Percentiles rank a stretch among this genome's conserved stretches.
These are phyloP conservation scores for Epinotia bilunana DNA, from an alignment of 2,888 invertebrate species.

Conservation along the genomic window DNA sequence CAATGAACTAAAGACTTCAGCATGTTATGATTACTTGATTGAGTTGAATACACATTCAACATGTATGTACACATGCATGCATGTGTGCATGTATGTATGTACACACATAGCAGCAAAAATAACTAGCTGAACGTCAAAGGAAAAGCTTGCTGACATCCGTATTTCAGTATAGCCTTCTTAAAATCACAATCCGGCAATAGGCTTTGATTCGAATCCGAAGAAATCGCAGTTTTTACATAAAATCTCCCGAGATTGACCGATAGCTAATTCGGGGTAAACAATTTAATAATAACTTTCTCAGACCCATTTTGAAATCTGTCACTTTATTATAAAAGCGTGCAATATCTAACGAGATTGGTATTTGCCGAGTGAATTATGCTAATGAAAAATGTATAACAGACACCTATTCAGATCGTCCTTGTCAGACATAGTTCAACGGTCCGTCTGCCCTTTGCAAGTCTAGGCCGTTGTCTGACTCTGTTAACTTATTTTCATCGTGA, in stretches of 20 bases:
- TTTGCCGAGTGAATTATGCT: conserved; percentile 27
- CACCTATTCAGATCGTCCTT: conserved; percentile 39
- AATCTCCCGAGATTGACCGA: no score
- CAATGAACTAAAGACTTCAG: background rate
- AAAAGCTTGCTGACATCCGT: no score
- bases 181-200: no score
- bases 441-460: conserved; percentile 61
- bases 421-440: conserved; percentile 59
- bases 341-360: conserved; percentile 10
- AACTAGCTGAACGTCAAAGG: no score
- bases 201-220: no score
- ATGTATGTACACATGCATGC: no score
- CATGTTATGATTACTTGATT: background rate
- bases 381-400: conserved; percentile 30
- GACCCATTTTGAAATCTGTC: conserved; percentile 2
- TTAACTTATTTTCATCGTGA: conserved; percentile 21
- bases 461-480: conserved; percentile 48
- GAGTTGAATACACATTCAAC: background rate
- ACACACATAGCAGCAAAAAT: background rate
- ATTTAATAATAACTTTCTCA: background rate
- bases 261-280: background rate
- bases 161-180: no score
- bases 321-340: background rate
- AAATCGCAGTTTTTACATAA: no score
- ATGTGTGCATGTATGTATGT: no score